A percentile compares a stretch with the other conserved stretches of the same genome.
Evolutionary conservation across 2,797 vertebrate genomes (phyloP).

Genomic region (Amblyraja radiata): DNA sequence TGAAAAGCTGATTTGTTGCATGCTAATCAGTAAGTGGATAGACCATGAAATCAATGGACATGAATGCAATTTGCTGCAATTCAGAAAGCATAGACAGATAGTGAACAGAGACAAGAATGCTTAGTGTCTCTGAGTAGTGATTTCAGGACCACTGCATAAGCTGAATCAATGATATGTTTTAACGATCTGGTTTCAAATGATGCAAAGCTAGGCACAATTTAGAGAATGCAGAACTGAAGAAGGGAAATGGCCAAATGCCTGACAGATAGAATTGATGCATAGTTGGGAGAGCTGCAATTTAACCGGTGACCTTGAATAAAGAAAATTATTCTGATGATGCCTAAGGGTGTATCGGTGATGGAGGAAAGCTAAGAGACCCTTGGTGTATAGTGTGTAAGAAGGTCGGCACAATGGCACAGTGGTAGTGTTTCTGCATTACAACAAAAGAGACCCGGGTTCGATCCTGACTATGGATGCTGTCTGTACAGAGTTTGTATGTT

Average conservation of each 20-base stretch:
- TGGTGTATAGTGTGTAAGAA: background rate
- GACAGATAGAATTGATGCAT: background rate
- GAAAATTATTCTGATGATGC: background rate
- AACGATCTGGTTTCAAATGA: background rate
- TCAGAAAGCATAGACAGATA: background rate
- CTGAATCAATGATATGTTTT: background rate
- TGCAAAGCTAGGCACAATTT: no score
- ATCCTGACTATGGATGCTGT: no score
- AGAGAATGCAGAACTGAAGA: background rate
- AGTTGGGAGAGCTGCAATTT: background rate
- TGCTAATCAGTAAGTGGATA: no score
- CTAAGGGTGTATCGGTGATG: no score
- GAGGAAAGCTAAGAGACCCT: background rate
- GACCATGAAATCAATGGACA: no score
- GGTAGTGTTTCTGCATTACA: no score
- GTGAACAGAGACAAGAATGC: background rate
- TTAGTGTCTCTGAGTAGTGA: no score
- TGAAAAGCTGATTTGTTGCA: no score
- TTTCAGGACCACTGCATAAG: background rate
- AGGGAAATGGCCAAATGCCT: background rate
- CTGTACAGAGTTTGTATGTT: no score
- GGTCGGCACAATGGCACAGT: no score
- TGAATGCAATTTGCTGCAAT: background rate
- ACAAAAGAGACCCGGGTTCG: no score
- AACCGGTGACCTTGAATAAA: background rate